phyloP scores from a whole-genome alignment of 2,113 vertebrate genomes.

The Zosterops hypoxanthus region DNA sequence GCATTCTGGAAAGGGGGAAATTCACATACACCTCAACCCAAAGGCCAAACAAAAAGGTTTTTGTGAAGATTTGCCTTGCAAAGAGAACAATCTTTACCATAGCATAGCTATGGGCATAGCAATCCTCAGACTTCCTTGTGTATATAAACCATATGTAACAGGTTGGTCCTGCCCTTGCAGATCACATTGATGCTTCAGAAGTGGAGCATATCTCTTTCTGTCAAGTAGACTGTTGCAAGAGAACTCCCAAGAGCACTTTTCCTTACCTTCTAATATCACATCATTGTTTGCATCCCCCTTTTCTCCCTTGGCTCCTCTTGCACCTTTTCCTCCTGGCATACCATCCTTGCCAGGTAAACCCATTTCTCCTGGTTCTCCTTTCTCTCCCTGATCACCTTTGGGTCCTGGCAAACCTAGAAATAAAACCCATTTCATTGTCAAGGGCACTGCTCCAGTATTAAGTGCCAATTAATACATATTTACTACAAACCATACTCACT shows the following conservation, averaged over 20 bases:
- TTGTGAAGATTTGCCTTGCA: background rate
- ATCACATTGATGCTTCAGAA: background rate
- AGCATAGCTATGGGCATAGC: background rate
- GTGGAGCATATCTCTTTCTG: background rate
- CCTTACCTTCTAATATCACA: conserved; percentile 64
- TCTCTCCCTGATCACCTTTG: conserved; percentile 75
- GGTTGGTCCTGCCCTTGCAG: background rate
- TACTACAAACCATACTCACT: background rate
- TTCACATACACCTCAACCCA: background rate
- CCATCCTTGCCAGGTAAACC: conserved; percentile 75
- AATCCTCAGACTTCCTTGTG: background rate
- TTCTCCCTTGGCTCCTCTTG: conserved; percentile 86
- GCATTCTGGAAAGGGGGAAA: background rate
- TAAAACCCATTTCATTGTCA: background rate
- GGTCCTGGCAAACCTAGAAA: conserved; percentile 69
- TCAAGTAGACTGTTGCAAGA: background rate
- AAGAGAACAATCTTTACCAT: background rate
- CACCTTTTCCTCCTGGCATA: conserved; percentile 75
- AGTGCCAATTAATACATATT: background rate
- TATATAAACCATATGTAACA: background rate
- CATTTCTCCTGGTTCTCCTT: conserved; percentile 78
- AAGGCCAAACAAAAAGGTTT: background rate
- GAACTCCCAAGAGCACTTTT: background rate
- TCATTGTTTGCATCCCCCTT: conserved; percentile 61
- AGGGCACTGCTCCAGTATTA: background rate